Evolutionary conservation across 2,797 vertebrate genomes (phyloP), one percentile per base, ranked within the genome.

Genomic region (Euthynnus affinis): DNA sequence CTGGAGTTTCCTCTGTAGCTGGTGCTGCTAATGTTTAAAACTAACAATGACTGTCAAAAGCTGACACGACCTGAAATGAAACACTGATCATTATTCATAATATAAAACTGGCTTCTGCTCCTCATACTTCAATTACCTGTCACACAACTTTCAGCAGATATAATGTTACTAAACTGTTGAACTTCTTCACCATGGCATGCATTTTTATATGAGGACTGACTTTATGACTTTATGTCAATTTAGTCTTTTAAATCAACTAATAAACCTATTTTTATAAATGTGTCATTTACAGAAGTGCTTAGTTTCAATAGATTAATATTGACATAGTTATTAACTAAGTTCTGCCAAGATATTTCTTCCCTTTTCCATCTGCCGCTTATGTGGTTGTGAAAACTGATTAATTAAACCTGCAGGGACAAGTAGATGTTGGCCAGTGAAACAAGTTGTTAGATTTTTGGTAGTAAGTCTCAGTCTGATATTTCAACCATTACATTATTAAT

Each of bases 1-100:
- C 63, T 62, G 78, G 65, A 67, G 82, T 81, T 90, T 90, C 88
- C 89, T 88, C 82, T 85, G 52, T 68, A 57, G 65, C 76, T 76
- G 77, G 67, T 70, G n/a, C 68, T 78, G 64, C 66, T 78, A 59
- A 85, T 74, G n/a, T 69, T 78, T 74, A 68, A 80, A 78, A 83
- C 29, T 66, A 83, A 80, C 63, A 75, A 56, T 46, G 32, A 69
- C 68, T 37, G 7, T 60, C 68, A 62, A 46, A 82, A 59, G 53
- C 37, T 75, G 51, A 77, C 62, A 22, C n/a, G 34, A 79, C 25
- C 29, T 17, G n/a, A 52, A 64, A 78, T 65, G 27, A 76, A 69
- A 76, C 51, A 9, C 15, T n/a, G 51, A 27, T 74, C 48, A 61
- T 65, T 58, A 63, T 27, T 73, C 13, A 65, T 0, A 3, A 55